Conservation (phyloP, 2,797 vertebrate genomes). For the Rhinatrema bivittatum region DNA sequence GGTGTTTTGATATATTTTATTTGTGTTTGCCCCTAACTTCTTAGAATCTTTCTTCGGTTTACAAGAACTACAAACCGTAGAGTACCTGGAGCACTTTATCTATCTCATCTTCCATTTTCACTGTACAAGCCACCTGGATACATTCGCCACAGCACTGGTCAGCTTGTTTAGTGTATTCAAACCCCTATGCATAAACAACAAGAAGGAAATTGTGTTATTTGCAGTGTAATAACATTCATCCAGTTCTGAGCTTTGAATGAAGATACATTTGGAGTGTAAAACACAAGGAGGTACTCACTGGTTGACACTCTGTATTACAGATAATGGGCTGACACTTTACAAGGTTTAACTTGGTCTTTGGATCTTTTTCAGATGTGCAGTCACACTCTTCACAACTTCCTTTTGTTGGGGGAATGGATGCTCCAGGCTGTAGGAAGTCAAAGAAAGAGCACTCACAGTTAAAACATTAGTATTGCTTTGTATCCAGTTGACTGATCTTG, state of each 20-base stretch:
- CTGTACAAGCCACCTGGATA: constrained; percentile 22
- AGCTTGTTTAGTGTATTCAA: constrained; percentile 11
- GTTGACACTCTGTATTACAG: neutral
- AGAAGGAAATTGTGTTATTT: too few relatives aligned
- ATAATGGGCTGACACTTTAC: neutral
- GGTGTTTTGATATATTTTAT: too few relatives aligned
- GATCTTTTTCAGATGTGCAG: neutral
- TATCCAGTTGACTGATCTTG: too few relatives aligned
- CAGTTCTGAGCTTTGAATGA: too few relatives aligned
- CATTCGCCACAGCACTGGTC: constrained; percentile 50
- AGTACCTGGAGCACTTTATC: constrained; percentile 31
- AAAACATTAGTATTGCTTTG: too few relatives aligned
- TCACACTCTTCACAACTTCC: neutral
- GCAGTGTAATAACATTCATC: too few relatives aligned
- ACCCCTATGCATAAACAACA: too few relatives aligned
- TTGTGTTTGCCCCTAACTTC: too few relatives aligned
- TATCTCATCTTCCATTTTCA: neutral
- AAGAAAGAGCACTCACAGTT: too few relatives aligned
- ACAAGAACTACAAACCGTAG: too few relatives aligned
- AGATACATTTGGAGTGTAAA: too few relatives aligned
- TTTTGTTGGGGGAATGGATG: neutral
- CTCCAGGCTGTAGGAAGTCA: neutral
- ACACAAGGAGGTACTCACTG: neutral
- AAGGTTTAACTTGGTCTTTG: neutral
- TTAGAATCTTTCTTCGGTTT: too few relatives aligned